Evolutionary conservation across 2,113 vertebrate species (phyloP).

Genomic region (Conger conger): DNA sequence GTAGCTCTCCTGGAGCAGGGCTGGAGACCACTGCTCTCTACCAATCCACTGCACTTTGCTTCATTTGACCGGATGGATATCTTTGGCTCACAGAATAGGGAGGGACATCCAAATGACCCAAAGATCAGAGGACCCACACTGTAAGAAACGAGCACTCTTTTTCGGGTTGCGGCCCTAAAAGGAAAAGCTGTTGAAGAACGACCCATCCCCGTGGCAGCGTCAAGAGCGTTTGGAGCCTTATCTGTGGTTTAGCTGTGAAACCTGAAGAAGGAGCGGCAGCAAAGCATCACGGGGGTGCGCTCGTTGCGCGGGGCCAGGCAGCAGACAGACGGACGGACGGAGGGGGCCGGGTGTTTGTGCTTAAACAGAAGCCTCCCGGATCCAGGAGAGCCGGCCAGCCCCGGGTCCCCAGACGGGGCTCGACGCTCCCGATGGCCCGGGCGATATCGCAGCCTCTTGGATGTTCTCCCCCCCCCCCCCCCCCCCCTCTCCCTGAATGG

Average conservation of each 20-base stretch:
- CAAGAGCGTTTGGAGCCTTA: neutral
- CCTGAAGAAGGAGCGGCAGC: neutral
- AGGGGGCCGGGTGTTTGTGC: neutral
- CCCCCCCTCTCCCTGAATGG: constrained; percentile 28
- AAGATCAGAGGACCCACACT: neutral
- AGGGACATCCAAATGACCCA: no score
- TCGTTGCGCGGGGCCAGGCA: neutral
- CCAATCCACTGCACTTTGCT: neutral
- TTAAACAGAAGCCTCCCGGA: constrained; percentile 9
- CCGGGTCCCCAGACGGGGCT: constrained; percentile 24
- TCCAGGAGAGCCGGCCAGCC: neutral
- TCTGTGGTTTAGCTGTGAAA: neutral
- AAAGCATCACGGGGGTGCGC: neutral
- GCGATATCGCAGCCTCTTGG: constrained; percentile 28
- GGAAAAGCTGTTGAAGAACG: no score
- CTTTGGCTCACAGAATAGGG: neutral
- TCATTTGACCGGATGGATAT: neutral
- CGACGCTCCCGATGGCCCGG: constrained; percentile 34
- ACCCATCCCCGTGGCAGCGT: no score
- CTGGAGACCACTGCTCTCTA: no score
- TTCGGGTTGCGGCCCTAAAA: no score
- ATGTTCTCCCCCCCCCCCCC: constrained; percentile 17
- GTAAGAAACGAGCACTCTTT: no score
- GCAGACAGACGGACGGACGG: neutral
- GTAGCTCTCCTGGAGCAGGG: no score